These are phyloP conservation scores for Hoplodrina ambigua DNA, from an alignment of 2,888 invertebrate species.

Conservation along the genomic window DNA sequence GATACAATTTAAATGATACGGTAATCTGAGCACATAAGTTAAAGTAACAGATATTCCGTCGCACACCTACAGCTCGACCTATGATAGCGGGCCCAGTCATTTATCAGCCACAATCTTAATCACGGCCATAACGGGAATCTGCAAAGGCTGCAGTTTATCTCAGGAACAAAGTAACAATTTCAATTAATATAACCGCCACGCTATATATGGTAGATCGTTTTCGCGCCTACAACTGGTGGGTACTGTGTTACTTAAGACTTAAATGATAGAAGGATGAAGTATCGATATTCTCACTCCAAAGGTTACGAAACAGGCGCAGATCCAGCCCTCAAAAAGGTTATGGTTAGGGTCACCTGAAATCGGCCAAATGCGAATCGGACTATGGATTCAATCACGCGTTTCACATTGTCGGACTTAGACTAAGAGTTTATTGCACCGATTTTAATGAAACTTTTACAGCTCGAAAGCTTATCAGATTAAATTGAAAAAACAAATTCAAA, in stretches of 20 bases:
- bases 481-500: too few relatives aligned
- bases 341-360: too few relatives aligned
- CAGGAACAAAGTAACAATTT: constrained; percentile 53
- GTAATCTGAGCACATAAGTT: constrained; percentile 57
- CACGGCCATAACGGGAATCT: constrained; percentile 55
- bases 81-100: constrained; percentile 50
- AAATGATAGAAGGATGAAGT: background rate
- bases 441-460: too few relatives aligned
- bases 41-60: constrained; percentile 56
- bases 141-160: constrained; percentile 52
- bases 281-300: background rate
- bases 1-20: constrained; percentile 56
- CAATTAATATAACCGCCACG: constrained; percentile 41
- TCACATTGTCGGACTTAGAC: too few relatives aligned
- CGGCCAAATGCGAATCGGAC: too few relatives aligned
- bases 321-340: too few relatives aligned
- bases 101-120: constrained; percentile 56
- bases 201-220: constrained; percentile 11
- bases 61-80: constrained; percentile 54
- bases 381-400: too few relatives aligned
- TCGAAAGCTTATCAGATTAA: too few relatives aligned
- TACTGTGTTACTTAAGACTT: background rate
- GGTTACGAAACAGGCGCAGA: too few relatives aligned
- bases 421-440: too few relatives aligned
- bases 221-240: constrained; percentile 11